These are phyloP conservation scores for Micoletzkya japonica DNA, from an alignment of 2,888 invertebrate genomes.

Conservation along the genomic window DNA sequence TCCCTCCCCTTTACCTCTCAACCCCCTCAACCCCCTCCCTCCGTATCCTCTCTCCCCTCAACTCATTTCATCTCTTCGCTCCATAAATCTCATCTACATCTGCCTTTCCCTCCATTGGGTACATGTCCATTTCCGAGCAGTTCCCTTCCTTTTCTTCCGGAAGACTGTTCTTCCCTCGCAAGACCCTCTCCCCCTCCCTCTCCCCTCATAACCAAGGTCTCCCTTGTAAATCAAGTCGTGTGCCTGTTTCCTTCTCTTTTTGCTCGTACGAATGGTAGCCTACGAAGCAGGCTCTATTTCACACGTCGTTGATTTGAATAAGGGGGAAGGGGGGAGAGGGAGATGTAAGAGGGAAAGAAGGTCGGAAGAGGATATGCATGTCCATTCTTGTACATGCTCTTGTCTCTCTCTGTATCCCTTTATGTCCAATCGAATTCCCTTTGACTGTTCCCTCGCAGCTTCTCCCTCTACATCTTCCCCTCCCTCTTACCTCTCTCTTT, in stretches of 20 bases:
- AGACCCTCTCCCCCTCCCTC: no score
- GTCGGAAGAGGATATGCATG: no score
- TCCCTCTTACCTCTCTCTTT: not conserved
- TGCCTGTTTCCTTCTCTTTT: not conserved
- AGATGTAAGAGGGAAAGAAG: no score
- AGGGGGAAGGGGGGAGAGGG: no score
- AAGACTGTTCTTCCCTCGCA: not conserved
- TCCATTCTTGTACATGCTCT: no score
- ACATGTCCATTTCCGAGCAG: not conserved
- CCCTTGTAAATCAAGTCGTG: not conserved
- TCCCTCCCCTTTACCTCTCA: no score
- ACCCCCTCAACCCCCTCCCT: constrained; percentile 1
- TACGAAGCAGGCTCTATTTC: no score
- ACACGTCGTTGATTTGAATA: no score
- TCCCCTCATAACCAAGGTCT: no score
- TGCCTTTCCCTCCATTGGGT: not conserved
- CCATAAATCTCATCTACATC: not conserved
- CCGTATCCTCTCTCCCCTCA: not conserved
- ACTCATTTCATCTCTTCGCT: not conserved
- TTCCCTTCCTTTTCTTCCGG: not conserved
- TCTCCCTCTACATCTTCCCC: not conserved
- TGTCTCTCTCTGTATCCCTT: not conserved
- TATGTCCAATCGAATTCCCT: not conserved
- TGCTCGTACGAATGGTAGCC: not conserved
- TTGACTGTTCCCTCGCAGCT: not conserved